Conservation (phyloP, 2,888 invertebrate genomes). For the Scrobipalpa atriplicella region DNA sequence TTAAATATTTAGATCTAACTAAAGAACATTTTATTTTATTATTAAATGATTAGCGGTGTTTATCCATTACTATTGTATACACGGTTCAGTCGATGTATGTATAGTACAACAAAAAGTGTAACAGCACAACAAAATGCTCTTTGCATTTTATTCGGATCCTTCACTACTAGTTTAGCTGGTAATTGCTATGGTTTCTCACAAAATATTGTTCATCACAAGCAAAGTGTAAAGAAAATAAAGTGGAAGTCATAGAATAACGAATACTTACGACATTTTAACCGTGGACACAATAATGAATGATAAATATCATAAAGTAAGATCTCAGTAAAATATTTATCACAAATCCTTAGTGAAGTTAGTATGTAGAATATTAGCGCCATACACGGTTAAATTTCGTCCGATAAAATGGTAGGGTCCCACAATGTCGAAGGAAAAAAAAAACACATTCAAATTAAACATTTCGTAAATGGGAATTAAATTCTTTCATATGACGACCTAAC, state of each 20-base stretch:
- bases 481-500: too few relatives aligned
- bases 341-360: constrained; percentile 54
- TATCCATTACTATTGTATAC: neutral
- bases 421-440: too few relatives aligned
- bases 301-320: constrained; percentile 49
- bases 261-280: too few relatives aligned
- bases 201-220: too few relatives aligned
- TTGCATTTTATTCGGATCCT: too few relatives aligned
- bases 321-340: constrained; percentile 72
- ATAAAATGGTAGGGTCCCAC: constrained; percentile 43
- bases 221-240: too few relatives aligned
- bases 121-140: neutral
- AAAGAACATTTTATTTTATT: constrained; percentile 55
- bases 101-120: neutral
- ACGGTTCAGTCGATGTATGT: neutral
- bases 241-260: too few relatives aligned
- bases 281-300: neutral
- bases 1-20: constrained; percentile 54
- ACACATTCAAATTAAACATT: too few relatives aligned
- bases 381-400: too few relatives aligned
- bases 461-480: too few relatives aligned
- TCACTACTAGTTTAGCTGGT: too few relatives aligned
- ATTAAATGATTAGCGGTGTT: neutral
- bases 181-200: too few relatives aligned
- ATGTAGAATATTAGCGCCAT: constrained; percentile 59